Percentiles rank a stretch among this genome's conserved stretches.
Evolutionary conservation across 2,113 vertebrate genomes (phyloP).

Genomic region (Chrysemys picta): DNA sequence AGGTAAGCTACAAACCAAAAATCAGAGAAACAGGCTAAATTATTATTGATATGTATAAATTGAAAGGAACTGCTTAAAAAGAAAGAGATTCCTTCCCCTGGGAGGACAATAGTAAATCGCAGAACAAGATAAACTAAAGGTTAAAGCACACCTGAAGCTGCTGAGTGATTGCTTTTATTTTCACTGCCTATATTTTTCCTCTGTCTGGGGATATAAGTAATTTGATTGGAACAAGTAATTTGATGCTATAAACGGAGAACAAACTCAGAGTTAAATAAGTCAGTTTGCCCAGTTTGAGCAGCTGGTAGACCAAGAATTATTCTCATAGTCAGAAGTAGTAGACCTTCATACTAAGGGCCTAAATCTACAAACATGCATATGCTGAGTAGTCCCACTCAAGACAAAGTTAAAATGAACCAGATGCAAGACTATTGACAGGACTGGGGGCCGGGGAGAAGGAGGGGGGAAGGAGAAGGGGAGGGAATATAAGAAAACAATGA

Average conservation of each 20-base stretch:
- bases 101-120: conserved; percentile 18
- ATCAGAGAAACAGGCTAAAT: conserved; percentile 59
- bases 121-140: neutral
- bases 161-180: conserved; percentile 8
- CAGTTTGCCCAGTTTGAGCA: neutral
- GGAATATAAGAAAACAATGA: neutral
- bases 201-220: neutral
- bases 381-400: neutral
- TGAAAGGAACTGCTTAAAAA: conserved; percentile 36
- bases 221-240: conserved; percentile 20
- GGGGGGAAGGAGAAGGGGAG: too few relatives aligned
- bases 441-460: too few relatives aligned
- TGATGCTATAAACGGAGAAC: neutral
- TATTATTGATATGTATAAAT: conserved; percentile 59
- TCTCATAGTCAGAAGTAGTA: neutral
- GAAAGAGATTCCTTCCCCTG: neutral
- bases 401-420: neutral
- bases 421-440: neutral
- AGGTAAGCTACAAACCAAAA: conserved; percentile 47
- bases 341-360: neutral
- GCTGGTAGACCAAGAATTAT: neutral
- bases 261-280: neutral
- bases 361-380: neutral
- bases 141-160: conserved; percentile 17
- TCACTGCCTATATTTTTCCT: conserved; percentile 14